Evolutionary conservation across 2,113 vertebrate species (phyloP).

Genomic region (Condylura cristata): DNA sequence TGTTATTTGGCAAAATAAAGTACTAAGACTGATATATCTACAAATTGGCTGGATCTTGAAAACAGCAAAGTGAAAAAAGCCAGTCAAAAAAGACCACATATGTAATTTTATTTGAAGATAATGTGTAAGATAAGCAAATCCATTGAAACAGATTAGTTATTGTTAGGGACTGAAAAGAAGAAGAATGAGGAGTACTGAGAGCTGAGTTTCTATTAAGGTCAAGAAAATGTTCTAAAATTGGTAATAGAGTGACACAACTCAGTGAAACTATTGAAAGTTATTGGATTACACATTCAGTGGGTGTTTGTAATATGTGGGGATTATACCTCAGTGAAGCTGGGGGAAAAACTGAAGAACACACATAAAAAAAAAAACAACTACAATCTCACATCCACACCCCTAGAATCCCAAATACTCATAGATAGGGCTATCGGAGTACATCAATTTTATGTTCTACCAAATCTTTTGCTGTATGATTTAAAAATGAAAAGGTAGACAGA

Average conservation of each 20-base stretch:
- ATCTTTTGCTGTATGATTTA: background rate
- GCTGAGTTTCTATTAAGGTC: background rate
- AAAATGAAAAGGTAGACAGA: background rate
- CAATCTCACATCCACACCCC: background rate
- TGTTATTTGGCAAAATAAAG: background rate
- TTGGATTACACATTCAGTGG: background rate
- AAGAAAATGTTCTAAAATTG: slow-evolving; percentile 25
- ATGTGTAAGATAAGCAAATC: background rate
- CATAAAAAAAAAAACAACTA: background rate
- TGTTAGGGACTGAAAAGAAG: background rate
- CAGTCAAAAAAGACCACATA: background rate
- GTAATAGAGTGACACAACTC: background rate
- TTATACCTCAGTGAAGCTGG: background rate
- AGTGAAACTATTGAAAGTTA: background rate
- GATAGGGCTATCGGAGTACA: background rate
- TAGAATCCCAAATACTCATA: background rate
- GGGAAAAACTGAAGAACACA: background rate
- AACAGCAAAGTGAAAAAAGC: background rate
- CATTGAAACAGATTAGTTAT: background rate
- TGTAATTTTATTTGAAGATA: background rate
- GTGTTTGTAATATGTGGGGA: background rate
- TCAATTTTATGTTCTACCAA: background rate
- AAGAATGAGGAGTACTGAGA: background rate
- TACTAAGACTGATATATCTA: background rate
- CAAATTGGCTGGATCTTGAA: background rate